These are phyloP conservation scores for Carduelis carduelis DNA, from an alignment of 2,797 vertebrate genomes.

Conservation along the genomic window DNA sequence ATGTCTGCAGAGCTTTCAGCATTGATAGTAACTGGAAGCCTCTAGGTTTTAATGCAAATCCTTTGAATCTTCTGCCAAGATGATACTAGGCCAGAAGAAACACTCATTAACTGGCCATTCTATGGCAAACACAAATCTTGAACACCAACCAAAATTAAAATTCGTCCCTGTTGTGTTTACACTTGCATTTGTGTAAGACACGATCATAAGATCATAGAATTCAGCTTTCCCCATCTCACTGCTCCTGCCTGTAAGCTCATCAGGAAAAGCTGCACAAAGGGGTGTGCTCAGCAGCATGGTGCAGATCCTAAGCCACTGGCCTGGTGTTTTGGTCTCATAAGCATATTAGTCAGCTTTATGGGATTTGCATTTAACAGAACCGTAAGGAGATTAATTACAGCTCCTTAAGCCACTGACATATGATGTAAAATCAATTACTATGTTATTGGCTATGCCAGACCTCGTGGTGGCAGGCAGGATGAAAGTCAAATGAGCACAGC, in stretches of 20 bases:
- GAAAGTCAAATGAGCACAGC: not conserved
- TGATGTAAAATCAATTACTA: constrained; percentile 49
- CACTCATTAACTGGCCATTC: not conserved
- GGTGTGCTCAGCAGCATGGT: not conserved
- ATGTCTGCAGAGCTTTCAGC: not conserved
- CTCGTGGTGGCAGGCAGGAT: not conserved
- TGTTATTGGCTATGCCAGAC: not conserved
- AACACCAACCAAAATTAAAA: not conserved
- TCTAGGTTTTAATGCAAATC: not conserved
- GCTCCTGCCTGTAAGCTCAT: not conserved
- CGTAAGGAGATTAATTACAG: constrained; percentile 40
- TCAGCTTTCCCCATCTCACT: not conserved
- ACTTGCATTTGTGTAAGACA: not conserved
- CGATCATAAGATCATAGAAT: accelerated
- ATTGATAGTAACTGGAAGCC: not conserved
- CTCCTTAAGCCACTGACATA: constrained; percentile 30
- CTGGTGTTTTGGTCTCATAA: constrained; percentile 25
- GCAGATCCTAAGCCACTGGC: not conserved
- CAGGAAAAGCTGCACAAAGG: not conserved
- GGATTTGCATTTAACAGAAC: constrained; percentile 37
- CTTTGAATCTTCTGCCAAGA: not conserved
- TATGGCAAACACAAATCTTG: not conserved
- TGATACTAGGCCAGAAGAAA: not conserved
- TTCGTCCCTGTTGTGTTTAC: not conserved
- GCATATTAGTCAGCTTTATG: constrained; percentile 32